Evolutionary conservation across 2,888 invertebrate species (phyloP), one percentile per base, ranked within the genome.

Genomic region (Syrista parreyssii): DNA sequence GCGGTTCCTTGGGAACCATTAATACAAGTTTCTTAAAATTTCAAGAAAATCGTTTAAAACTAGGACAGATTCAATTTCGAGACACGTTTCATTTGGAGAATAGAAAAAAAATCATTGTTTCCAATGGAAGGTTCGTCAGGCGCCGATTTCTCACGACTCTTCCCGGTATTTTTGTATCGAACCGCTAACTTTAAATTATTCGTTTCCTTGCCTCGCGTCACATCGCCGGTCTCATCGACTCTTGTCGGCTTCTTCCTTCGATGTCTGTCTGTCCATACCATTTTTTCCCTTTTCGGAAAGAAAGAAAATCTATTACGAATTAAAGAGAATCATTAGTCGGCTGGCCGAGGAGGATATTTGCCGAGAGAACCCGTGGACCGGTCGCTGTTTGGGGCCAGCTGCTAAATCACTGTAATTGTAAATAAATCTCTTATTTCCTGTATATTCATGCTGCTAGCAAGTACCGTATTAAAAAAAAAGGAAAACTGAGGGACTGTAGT

Each of bases 391-490:
- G 55, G 55, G 55, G 55, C 55, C 55, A 84, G 75, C 78, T 81
- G 79, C 79, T 82, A 80, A 78, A 78, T 78, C 78, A 71, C 84
- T 87, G 85, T 89, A 87, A 85, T 74, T 90, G 89, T 90, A 90
- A 89, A 90, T 90, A 90, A 89, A 87, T 84, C 86, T 55, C 9
- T 88, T 80, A 82, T 86, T 87, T 88, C 82, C 85, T 89, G 85
- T 87, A 88, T 85, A 88, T 88, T 89, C 87, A 85, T 79, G 79
- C 82, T 82, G 83, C 55, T 55, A 55, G 55, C 23, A 55, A 55
- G 55, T 55, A 55, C 55, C 55, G 55, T 55, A 55, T 55, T 55
- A 55, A 55, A 55, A 23, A 9, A 23, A 55, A 9, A 9, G 55
- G 2, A 23, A 55, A 55, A 23, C 15, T 6, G 55, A 55, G 55